A percentile compares a stretch with the other conserved stretches of the same genome.
Conservation (phyloP, 2,113 vertebrate genomes). For the Petroica traversi region DNA sequence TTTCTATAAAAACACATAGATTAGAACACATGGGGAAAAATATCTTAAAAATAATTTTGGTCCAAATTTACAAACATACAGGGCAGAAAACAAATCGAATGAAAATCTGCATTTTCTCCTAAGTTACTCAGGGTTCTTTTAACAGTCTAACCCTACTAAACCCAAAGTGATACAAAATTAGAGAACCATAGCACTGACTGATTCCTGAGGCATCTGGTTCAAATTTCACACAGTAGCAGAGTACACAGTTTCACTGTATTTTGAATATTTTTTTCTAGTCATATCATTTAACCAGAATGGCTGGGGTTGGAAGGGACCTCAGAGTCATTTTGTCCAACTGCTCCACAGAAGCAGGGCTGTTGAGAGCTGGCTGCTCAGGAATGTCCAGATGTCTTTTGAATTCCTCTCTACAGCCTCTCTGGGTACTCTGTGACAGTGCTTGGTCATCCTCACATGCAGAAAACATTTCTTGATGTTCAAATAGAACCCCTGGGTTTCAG, state of each 20-base stretch:
- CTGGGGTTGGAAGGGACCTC: neutral
- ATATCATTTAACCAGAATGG: neutral
- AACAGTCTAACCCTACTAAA: neutral
- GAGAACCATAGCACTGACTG: neutral
- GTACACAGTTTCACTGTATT: neutral
- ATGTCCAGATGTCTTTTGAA: neutral
- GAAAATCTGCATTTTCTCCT: neutral
- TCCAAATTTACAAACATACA: neutral
- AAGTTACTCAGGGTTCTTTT: neutral
- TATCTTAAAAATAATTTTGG: neutral
- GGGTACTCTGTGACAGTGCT: too few relatives aligned
- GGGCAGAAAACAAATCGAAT: neutral
- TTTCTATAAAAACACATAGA: neutral
- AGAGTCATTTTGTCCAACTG: neutral
- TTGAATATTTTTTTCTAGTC: neutral
- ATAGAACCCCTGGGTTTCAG: neutral
- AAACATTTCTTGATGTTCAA: neutral
- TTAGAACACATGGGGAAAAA: neutral
- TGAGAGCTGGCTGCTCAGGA: neutral
- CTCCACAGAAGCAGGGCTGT: neutral
- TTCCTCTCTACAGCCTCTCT: neutral
- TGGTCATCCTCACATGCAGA: neutral
- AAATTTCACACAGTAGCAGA: neutral
- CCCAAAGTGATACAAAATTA: neutral
- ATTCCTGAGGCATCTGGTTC: neutral